Evolutionary conservation across 2,888 invertebrate species (phyloP).

Genomic region (Buathra laborator): DNA sequence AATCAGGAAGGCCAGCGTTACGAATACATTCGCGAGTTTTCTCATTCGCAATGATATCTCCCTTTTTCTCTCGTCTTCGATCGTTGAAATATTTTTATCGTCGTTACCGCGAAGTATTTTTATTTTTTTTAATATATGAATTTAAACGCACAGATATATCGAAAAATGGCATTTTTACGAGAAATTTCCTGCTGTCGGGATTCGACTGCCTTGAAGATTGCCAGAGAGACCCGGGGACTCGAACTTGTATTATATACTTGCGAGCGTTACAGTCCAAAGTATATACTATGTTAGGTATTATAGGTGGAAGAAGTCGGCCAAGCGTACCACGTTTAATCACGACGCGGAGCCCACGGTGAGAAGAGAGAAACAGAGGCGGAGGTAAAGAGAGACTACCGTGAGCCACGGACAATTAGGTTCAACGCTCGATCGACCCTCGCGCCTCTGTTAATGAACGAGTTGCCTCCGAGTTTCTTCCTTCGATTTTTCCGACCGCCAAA

Average conservation of each 20-base stretch:
- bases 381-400: constrained; percentile 29
- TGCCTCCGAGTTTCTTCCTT: constrained; percentile 55
- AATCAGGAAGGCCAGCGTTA: constrained; percentile 28
- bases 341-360: constrained; percentile 21
- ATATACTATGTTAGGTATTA: constrained; percentile 11
- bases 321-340: constrained; percentile 64
- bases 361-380: constrained; percentile 49
- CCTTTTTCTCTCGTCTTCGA: neutral
- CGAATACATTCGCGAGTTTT: constrained; percentile 20
- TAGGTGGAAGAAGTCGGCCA: constrained; percentile 52
- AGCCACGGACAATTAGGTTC: constrained; percentile 70
- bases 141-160: neutral
- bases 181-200: too few relatives aligned
- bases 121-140: neutral
- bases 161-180: too few relatives aligned
- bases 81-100: neutral
- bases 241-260: constrained; percentile 2
- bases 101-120: too few relatives aligned
- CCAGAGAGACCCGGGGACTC: neutral
- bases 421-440: constrained; percentile 71
- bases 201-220: too few relatives aligned
- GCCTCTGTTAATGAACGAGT: constrained; percentile 69
- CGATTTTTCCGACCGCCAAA: constrained; percentile 37
- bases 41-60: neutral
- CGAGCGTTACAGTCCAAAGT: neutral